phyloP scores from a whole-genome alignment of 2,797 vertebrate species.

The Euphonia xanthogaster region DNA sequence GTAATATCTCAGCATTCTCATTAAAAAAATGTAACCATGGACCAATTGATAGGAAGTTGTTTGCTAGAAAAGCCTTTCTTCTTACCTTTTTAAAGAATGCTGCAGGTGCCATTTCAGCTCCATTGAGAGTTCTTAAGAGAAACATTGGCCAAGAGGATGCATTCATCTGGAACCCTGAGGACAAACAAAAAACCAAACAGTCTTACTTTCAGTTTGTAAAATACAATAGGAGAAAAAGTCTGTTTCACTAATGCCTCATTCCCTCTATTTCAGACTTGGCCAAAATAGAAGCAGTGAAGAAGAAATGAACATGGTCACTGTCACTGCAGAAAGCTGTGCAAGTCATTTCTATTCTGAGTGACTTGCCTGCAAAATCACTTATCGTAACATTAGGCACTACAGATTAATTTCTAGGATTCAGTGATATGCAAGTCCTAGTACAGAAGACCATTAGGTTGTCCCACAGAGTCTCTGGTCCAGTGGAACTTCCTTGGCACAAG shows the following conservation, averaged over 20 bases:
- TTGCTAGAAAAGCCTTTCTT: neutral
- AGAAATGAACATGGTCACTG: accelerated
- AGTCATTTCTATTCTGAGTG: neutral
- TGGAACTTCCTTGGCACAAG: neutral
- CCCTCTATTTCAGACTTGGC: neutral
- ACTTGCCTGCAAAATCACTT: neutral
- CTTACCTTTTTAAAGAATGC: slow-evolving; percentile 90
- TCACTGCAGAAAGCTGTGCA: neutral
- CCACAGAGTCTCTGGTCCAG: neutral
- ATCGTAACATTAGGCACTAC: neutral
- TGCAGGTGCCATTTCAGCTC: slow-evolving; percentile 92
- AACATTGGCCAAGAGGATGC: slow-evolving; percentile 98
- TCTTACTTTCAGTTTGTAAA: neutral
- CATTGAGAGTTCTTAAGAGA: slow-evolving; percentile 88
- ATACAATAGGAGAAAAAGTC: neutral
- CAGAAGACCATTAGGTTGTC: neutral
- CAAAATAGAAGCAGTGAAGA: neutral
- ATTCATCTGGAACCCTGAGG: slow-evolving; percentile 92
- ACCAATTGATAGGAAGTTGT: neutral
- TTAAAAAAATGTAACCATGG: neutral
- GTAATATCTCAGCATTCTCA: neutral
- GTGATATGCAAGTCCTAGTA: neutral
- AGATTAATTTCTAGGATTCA: neutral
- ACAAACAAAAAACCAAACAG: neutral
- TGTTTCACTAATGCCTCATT: neutral